Evolutionary conservation across 1,140 invertebrate species (phyloP).

Genomic region (Leptonema lineaticorne): DNA sequence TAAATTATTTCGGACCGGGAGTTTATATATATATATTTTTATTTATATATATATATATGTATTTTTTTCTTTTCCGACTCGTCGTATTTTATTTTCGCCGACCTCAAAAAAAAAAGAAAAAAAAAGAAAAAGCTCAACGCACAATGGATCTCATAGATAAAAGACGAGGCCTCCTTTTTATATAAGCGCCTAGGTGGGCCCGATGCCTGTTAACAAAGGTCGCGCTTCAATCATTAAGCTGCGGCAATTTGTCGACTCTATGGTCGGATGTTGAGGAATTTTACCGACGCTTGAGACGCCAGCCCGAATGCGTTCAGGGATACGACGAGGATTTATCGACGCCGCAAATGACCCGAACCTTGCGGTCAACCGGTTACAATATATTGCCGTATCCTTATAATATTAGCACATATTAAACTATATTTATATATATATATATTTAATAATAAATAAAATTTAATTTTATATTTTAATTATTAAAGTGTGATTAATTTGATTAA

Average conservation of each 20-base stretch:
- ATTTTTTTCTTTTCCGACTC: too few species aligned
- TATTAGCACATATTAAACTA: too few species aligned
- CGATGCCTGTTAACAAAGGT: slow-evolving; percentile 2
- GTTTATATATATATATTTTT: too few species aligned
- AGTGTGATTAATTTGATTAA: background rate
- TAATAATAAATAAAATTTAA: too few species aligned
- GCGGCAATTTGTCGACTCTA: background rate
- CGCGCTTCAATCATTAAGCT: slow-evolving; percentile 3
- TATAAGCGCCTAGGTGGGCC: background rate
- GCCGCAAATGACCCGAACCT: background rate
- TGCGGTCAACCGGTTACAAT: background rate
- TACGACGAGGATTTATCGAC: background rate
- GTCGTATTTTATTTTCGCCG: too few species aligned
- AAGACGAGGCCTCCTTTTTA: background rate
- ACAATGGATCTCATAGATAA: slow-evolving; percentile 4
- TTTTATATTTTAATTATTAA: too few species aligned
- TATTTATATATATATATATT: slow-evolving; percentile 6
- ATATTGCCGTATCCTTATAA: background rate
- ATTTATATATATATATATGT: too few species aligned
- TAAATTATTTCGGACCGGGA: slow-evolving; percentile 8
- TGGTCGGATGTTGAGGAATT: background rate
- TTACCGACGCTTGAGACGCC: background rate
- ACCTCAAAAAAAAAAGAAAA: too few species aligned
- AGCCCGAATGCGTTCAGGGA: background rate
- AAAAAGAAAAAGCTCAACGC: too few species aligned